Conservation (phyloP, 2,888 invertebrate genomes). For the Rugalucina vietnamica region DNA sequence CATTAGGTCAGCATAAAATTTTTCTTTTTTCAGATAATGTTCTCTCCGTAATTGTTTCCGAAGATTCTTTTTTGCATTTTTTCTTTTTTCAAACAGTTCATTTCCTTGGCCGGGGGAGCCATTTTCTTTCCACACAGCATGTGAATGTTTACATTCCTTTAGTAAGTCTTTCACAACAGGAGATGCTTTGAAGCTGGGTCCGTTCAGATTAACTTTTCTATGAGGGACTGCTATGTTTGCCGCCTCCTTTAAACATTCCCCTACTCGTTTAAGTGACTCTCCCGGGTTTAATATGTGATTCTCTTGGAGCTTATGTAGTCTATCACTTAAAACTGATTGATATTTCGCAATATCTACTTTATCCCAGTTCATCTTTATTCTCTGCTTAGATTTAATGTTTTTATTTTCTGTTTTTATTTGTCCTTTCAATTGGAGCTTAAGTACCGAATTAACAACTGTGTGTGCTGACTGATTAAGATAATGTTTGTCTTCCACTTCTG, state of each 20-base stretch:
- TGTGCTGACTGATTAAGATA: neutral
- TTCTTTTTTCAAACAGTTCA: neutral
- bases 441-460: neutral
- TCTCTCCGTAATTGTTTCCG: neutral
- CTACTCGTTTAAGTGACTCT: neutral
- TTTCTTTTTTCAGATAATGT: neutral
- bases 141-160: neutral
- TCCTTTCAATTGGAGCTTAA: neutral
- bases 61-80: neutral
- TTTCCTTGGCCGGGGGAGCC: neutral
- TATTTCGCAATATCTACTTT: neutral
- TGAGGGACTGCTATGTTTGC: neutral
- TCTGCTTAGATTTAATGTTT: neutral
- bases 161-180: neutral
- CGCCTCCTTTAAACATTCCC: neutral
- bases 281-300: neutral
- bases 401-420: neutral
- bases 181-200: neutral
- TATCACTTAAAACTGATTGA: neutral
- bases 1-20: neutral
- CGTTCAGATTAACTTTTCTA: neutral
- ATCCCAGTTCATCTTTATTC: neutral
- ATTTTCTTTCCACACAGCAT: neutral
- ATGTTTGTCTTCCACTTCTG: neutral
- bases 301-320: neutral